These are phyloP conservation scores for Ooceraea biroi DNA, from an alignment of 1,140 invertebrate genomes.

Conservation along the genomic window DNA sequence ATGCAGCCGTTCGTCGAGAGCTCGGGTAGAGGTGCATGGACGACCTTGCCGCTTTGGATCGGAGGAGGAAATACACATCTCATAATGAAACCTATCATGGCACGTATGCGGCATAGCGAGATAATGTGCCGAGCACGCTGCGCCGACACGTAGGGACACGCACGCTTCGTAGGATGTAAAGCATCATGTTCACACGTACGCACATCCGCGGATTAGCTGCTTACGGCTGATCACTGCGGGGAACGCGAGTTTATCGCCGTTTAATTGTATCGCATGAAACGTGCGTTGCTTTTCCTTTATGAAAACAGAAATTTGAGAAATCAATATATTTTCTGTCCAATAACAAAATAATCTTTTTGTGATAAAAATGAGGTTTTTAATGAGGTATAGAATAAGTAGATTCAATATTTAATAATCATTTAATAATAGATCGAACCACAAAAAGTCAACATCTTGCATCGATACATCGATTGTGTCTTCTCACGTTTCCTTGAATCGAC, in stretches of 20 bases:
- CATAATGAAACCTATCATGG: slow-evolving; percentile 76
- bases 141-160: slow-evolving; percentile 46
- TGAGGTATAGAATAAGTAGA: not conserved
- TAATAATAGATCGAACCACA: not conserved
- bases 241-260: not conserved
- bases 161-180: slow-evolving; percentile 36
- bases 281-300: not conserved
- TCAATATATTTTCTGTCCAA: not conserved
- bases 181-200: slow-evolving; percentile 5
- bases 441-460: not conserved
- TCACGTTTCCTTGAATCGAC: not conserved
- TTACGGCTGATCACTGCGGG: not conserved
- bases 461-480: no score
- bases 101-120: slow-evolving; percentile 48
- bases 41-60: slow-evolving; percentile 72
- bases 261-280: not conserved
- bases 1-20: slow-evolving; percentile 36
- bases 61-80: slow-evolving; percentile 77
- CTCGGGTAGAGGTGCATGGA: slow-evolving; percentile 42
- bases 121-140: slow-evolving; percentile 65
- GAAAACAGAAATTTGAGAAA: not conserved
- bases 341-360: not conserved
- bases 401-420: not conserved
- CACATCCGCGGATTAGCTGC: slow-evolving; percentile 18
- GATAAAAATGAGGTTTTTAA: not conserved